Base-by-base conservation (phyloP, 2,113 vertebrate genomes). In the Chloroceryle aenea region DNA sequence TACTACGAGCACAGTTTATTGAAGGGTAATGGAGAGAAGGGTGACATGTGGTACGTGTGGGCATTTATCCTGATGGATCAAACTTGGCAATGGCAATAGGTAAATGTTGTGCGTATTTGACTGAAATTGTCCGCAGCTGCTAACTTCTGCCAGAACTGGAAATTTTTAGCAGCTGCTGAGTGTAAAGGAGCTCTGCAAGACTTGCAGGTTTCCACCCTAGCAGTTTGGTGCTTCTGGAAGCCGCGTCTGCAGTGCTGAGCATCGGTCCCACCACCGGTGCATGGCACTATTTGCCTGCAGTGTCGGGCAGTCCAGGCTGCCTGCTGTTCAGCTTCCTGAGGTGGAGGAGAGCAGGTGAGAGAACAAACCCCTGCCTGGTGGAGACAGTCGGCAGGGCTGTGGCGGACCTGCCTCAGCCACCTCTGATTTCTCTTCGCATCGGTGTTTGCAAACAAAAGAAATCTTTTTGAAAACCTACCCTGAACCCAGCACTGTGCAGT, bases 221-320 rank as follows among this genome's bases (percentile, higher is more conserved):
- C 12, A n/a, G 12, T 43, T 47, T 7, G 38, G 36, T 61, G 30
- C 48, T 64, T 4, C 48, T 80, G 78, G 26, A 40, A 62, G 73
- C 47, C 32, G 27, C 6, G 1, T 36, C 12, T 29, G 29, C 73
- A 13, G 55, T 7, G 30, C 52, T 53, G 50, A 56, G 59, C 48
- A 2, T 47, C 0, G 0, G 7, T 22, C 48, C 79, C 26, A 4
- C 3, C 0, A 1, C 23, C 23, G 0, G 0, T 0, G 0, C 7
- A 20, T 22, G 52, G 29, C 43, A 56, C 26, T 26, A 0, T 6
- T 1, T 2, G 59, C n/a, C 67, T 18, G 20, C 2, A 4, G 0
- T 42, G 30, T 25, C 1, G 3, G 68, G 19, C 55, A 63, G 43
- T 38, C 38, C 52, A 5, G 32, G 25, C 50, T 74, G 14, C 73